A percentile compares a stretch with the other conserved stretches of the same genome.
Evolutionary conservation across 2,797 vertebrate genomes (phyloP).

Genomic region (Lacerta bilineata): DNA sequence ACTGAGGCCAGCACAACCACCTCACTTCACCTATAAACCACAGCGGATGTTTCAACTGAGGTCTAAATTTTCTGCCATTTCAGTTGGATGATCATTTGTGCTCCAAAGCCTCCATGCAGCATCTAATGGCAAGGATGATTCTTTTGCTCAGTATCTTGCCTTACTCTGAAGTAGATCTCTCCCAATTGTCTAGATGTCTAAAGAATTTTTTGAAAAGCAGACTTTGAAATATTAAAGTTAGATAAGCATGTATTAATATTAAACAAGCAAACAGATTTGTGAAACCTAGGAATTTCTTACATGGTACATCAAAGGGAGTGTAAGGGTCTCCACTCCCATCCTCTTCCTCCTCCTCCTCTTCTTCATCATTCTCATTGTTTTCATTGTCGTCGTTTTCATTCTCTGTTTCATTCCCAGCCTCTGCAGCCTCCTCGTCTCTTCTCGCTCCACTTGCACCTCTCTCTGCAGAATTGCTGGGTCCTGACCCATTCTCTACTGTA

Average conservation of each 20-base stretch:
- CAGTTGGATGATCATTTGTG: not conserved
- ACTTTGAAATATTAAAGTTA: not conserved
- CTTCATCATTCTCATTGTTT: conserved; percentile 88
- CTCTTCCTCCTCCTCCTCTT: conserved; percentile 86
- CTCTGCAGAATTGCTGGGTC: conserved; percentile 77
- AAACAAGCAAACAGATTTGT: conserved; percentile 1
- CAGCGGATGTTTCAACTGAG: not conserved
- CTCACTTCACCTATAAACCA: not conserved
- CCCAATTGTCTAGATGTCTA: not conserved
- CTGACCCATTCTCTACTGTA: conserved; percentile 89
- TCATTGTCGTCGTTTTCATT: conserved; percentile 91
- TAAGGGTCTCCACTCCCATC: conserved; percentile 88
- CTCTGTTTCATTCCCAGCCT: conserved; percentile 87
- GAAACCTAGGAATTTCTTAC: conserved; percentile 79
- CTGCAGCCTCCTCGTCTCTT: conserved; percentile 81
- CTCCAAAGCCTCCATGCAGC: not conserved
- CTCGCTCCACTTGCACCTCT: conserved; percentile 77
- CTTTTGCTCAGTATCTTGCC: not conserved
- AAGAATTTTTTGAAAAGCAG: not conserved
- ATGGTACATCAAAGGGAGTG: conserved; percentile 89
- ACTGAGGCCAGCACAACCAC: not conserved
- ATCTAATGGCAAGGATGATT: not conserved
- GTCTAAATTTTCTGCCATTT: not conserved
- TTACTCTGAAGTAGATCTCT: not conserved
- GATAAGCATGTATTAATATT: not conserved